Evolutionary conservation across 92 coral and sea anemone genomes (phyloP).

Genomic region (Zoanthus sansibaricus): DNA sequence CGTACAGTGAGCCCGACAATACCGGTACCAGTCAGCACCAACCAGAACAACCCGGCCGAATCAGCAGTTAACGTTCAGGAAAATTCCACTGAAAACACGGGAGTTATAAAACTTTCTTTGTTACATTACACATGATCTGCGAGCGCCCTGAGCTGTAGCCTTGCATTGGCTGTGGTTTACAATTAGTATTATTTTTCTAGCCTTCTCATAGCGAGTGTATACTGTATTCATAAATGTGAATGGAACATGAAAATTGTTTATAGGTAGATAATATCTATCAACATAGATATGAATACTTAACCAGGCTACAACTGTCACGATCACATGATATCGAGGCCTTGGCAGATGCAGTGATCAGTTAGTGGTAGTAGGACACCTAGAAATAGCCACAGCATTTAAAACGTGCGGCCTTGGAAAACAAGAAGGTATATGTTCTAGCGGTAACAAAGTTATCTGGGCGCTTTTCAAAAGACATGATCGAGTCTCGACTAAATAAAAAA

Average conservation of each 20-base stretch:
- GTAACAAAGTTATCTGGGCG: too few relatives aligned
- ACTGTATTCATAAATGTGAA: not conserved
- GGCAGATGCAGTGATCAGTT: too few relatives aligned
- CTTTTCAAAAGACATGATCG: too few relatives aligned
- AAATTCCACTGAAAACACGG: constrained; percentile 7
- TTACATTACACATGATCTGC: not conserved
- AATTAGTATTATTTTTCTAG: not conserved
- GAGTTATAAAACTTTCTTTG: not conserved
- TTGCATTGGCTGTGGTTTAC: not conserved
- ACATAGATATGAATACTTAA: not conserved
- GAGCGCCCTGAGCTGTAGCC: not conserved
- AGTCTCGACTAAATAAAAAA: too few relatives aligned
- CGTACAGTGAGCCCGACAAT: constrained; percentile 7
- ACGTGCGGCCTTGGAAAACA: too few relatives aligned
- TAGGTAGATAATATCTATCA: not conserved
- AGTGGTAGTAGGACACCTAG: too few relatives aligned
- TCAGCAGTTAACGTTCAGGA: constrained; percentile 23
- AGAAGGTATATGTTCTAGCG: too few relatives aligned
- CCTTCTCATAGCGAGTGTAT: not conserved
- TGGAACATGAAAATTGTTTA: not conserved
- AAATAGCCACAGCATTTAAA: too few relatives aligned
- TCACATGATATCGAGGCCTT: too few relatives aligned
- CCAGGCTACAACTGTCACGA: too few relatives aligned
- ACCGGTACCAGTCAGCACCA: constrained; percentile 6
- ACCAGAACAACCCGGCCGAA: not conserved